Conservation (phyloP, 2,888 invertebrate species). For the Calliscelio sp. region DNA sequence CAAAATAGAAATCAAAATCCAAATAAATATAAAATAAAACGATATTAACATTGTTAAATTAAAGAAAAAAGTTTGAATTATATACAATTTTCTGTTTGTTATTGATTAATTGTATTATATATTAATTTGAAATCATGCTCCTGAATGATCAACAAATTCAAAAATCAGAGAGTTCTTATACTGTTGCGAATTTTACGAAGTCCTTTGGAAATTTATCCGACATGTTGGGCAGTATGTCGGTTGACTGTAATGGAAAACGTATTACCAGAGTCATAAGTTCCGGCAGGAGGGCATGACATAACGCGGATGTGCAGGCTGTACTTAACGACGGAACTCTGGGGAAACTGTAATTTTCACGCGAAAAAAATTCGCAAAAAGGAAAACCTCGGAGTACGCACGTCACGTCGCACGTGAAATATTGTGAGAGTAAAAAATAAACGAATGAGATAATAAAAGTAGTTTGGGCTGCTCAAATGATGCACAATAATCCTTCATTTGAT, state of each 20-base stretch:
- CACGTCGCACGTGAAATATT: conserved; percentile 79
- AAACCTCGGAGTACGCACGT: conserved; percentile 73
- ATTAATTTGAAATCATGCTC: too few species aligned
- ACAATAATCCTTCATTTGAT: conserved; percentile 49
- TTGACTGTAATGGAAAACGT: conserved; percentile 83
- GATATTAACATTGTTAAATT: too few species aligned
- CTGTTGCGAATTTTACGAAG: conserved; percentile 41
- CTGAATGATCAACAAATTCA: too few species aligned
- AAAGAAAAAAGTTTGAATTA: too few species aligned
- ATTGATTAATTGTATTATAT: too few species aligned
- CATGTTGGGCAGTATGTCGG: conserved; percentile 74
- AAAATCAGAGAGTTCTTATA: too few species aligned
- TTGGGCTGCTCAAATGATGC: conserved; percentile 47
- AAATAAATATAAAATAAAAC: too few species aligned
- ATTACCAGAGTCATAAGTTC: conserved; percentile 83
- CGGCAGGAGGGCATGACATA: conserved; percentile 81
- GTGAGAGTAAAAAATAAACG: conserved; percentile 77
- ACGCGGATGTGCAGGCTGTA: conserved; percentile 85
- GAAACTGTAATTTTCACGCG: conserved; percentile 84
- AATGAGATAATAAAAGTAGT: conserved; percentile 78
- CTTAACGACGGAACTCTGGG: conserved; percentile 84
- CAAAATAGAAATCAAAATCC: too few species aligned
- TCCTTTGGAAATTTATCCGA: conserved; percentile 69
- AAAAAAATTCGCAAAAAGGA: conserved; percentile 74
- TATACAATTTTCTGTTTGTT: too few species aligned